phyloP scores from a whole-genome alignment of 2,797 vertebrate species.

The Poeciliopsis paucimaculata region DNA sequence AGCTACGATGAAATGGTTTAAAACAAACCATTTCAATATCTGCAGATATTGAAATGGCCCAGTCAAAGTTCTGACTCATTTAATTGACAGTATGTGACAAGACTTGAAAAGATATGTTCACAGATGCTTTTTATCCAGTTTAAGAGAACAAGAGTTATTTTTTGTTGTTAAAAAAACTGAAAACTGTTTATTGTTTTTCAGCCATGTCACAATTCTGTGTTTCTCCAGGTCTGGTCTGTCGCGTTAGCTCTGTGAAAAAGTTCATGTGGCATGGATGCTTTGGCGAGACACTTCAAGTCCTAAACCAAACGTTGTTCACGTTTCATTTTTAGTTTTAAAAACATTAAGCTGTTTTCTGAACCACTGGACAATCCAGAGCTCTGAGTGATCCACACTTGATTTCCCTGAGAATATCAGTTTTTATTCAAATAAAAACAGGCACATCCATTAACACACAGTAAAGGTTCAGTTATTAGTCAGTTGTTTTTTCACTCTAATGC shows the following conservation, averaged over 20 bases:
- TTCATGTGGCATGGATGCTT: neutral
- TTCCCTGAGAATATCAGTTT: neutral
- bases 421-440: neutral
- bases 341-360: neutral
- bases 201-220: neutral
- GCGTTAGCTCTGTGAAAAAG: neutral
- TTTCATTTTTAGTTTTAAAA: neutral
- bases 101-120: neutral
- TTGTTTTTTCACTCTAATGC: conserved; percentile 56
- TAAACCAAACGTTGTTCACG: neutral
- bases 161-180: neutral
- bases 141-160: neutral
- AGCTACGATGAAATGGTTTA: neutral
- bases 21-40: neutral
- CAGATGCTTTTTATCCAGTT: neutral
- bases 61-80: neutral
- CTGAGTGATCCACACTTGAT: neutral
- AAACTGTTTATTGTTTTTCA: neutral
- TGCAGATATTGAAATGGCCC: neutral
- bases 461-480: conserved; percentile 60
- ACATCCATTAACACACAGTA: conserved; percentile 70
- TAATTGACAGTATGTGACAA: neutral
- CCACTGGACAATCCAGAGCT: neutral
- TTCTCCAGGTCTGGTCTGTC: neutral
- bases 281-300: neutral